Conservation (phyloP, 1,140 invertebrate genomes). For the Plodia interpunctella region DNA sequence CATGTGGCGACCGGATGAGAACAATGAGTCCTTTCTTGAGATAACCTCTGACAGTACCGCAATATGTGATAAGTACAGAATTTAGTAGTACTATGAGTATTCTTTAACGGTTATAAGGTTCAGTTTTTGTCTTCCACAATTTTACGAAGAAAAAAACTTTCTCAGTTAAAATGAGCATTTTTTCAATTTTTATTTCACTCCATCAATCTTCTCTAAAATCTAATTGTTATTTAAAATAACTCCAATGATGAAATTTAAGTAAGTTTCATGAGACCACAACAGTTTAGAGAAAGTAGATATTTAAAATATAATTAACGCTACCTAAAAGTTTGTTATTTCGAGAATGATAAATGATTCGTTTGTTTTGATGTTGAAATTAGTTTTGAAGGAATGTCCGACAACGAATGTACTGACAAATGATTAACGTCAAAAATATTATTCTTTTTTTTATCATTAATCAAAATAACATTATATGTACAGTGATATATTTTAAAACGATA, state of each 20-base stretch:
- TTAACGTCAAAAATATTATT: background rate
- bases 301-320: conserved; percentile 6
- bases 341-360: background rate
- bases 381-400: background rate
- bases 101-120: too few relatives aligned
- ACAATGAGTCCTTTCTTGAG: conserved; percentile 34
- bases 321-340: background rate
- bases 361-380: background rate
- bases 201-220: too few relatives aligned
- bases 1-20: conserved; percentile 46
- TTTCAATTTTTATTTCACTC: too few relatives aligned
- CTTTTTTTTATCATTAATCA: too few relatives aligned
- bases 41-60: conserved; percentile 31
- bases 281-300: background rate
- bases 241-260: background rate
- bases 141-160: too few relatives aligned
- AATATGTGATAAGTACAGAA: background rate
- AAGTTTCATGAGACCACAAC: background rate
- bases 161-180: too few relatives aligned
- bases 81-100: too few relatives aligned
- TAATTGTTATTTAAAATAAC: too few relatives aligned
- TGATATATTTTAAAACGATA: too few relatives aligned
- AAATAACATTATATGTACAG: too few relatives aligned
- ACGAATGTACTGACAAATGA: background rate
- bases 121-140: too few relatives aligned